Evolutionary conservation across 2,888 invertebrate species (phyloP), one percentile per base, ranked within the genome.

Genomic region (Hypena proboscidalis): DNA sequence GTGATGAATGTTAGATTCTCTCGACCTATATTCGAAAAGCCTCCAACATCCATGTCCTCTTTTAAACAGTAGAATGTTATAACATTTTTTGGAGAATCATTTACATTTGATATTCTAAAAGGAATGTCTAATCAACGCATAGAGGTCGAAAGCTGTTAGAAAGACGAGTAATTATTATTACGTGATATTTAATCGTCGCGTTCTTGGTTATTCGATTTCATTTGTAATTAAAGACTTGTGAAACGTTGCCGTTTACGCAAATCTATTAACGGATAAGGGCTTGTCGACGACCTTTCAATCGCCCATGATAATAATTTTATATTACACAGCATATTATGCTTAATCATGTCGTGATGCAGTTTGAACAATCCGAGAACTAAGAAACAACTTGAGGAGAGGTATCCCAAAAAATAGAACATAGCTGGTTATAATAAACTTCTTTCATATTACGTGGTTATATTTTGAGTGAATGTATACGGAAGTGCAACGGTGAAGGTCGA

Each of bases 401-500:
- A n/a, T n/a, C n/a, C n/a, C n/a, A n/a, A n/a, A n/a, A n/a, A n/a
- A n/a, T n/a, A n/a, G n/a, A n/a, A n/a, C n/a, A n/a, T n/a, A n/a
- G n/a, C n/a, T 14, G 10, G 9, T 13, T 25, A 26, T 15, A 29
- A 5, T 14, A 29, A 13, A 14, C 7, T 4, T 15, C n/a, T 27
- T 15, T 1, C 10, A 17, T 33, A 45, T 32, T 31, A 40, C 33
- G 49, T 54, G 33, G 43, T 39, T 54, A 54, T 59, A 58, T 43
- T 58, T 64, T 58, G 61, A 67, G 32, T 27, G 61, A 60, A 67
- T 67, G 70, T 68, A 71, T 74, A 74, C 85, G 87, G 88, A 89
- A 85, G 74, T 70, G 67, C 57, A 65, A 56, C 58, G 63, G 63
- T 74, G 83, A 87, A 89, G 89, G 88, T 86, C 86, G 83, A 64